Evolutionary conservation across 2,888 invertebrate species (phyloP), one percentile per base, ranked within the genome.

Genomic region (Sclerodermus sp.): DNA sequence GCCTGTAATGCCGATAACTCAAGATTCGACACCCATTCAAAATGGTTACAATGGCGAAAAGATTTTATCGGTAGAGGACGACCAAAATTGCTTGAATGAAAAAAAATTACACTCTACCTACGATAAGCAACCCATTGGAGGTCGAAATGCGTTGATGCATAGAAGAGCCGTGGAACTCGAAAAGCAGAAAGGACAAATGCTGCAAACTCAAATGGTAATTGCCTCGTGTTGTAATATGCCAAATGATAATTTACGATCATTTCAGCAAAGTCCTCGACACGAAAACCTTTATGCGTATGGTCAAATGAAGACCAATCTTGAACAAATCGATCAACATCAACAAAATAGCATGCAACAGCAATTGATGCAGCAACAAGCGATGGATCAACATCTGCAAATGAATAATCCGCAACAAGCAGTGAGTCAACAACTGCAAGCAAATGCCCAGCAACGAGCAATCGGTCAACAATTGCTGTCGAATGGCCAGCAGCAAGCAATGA

Each of bases 121-220:
- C 9, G 59, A 68, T 5, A 51, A 40, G 9, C 65, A 66, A 40
- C 62, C 63, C 4, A 34, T 64, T 9, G 65, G 60, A 14, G 64
- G 61, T 9, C 49, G 51, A 15, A 63, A 55, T 14, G 50, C 56
- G 8, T 37, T 30, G 1, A 6, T 43, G 18, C 46, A 61, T 29
- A 47, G 48, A 10, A 30, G 43, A 40, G 12, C 30, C 6, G 8
- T 49, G 4, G 15, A 43, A 12, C 18, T 30, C 4, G 42, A 34
- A 8, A 48, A 47, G 17, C 55, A 49, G 29, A 16, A 47, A 34
- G 45, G 49, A 1, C 32, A 18, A n/a, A n/a, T n/a, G n/a, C n/a
- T n/a, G 1, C 50, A 49, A 6, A 8, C 31, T 4, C 44, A 38
- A 23, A 18, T 17, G 31, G 23, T 34, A 44, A 43, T n/a, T n/a